Evolutionary conservation across 2,888 invertebrate species (phyloP), one percentile per base, ranked within the genome.

Genomic region (Diabrotica balteata): DNA sequence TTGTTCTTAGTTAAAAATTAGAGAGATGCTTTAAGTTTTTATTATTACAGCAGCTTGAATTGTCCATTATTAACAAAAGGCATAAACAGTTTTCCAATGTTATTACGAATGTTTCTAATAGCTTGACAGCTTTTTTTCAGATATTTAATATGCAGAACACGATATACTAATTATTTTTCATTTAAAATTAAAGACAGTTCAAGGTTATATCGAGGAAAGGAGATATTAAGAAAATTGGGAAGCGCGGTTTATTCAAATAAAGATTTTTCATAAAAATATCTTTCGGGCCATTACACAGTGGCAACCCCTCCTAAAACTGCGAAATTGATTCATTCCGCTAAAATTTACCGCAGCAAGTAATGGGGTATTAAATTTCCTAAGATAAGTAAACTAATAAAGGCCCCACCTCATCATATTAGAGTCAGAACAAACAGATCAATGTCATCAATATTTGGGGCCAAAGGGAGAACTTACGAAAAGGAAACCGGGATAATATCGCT

Each of bases 401-500:
- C 52, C 7, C 52, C 52, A 22, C 9, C 22, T 9, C 52, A 52
- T 52, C 52, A 17, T 52, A 52, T 52, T 32, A 52, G 7, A 22
- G 52, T 32, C 52, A 22, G 10, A 32, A 52, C 32, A 52, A 52
- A 52, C 52, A 9, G 8, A 52, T 52, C 52, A 52, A 52, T 52
- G 52, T 17, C 52, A 52, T 52, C 11, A 52, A 32, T 52, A 52
- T 32, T 8, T 32, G 7, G 22, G 22, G 8, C 22, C 22, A 22
- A 17, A 52, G 52, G 32, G 7, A 32, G 9, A 52, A 52, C 8
- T 32, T 52, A 6, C 9, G 52, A 22, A 8, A 52, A 7, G 32
- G 9, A 52, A 52, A 22, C 8, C 5, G 3, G 52, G 52, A 22
- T 22, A 51, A 52, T 52, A 8, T 52, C 22, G 52, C 52, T 52